Evolutionary conservation across 2,888 invertebrate genomes (phyloP).

Genomic region (Nomada ruficornis): DNA sequence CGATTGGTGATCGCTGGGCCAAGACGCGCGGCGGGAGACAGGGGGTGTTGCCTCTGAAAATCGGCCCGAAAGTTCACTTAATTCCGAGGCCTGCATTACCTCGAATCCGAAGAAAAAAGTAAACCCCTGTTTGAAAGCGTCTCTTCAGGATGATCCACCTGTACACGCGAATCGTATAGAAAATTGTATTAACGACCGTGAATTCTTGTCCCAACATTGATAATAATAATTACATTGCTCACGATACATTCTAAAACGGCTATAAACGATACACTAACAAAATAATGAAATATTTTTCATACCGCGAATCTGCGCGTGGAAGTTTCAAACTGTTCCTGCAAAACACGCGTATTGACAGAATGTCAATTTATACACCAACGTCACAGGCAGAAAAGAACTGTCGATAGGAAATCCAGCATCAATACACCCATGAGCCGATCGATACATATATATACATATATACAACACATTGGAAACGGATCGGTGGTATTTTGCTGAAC

Average conservation of each 20-base stretch:
- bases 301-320: not conserved
- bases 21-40: too few species aligned
- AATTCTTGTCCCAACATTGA: too few species aligned
- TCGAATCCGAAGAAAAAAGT: constrained; percentile 33
- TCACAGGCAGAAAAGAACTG: constrained; percentile 8
- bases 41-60: too few species aligned
- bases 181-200: not conserved
- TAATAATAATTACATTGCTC: too few species aligned
- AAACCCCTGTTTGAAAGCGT: constrained; percentile 16
- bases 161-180: not conserved
- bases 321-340: not conserved
- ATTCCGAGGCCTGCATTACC: too few species aligned
- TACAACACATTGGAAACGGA: too few species aligned
- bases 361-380: constrained; percentile 1
- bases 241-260: too few species aligned
- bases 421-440: not conserved
- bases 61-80: too few species aligned
- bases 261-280: too few species aligned
- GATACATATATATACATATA: not conserved
- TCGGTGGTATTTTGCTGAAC: not conserved
- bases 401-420: not conserved
- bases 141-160: constrained; percentile 27
- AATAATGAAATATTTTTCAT: not conserved
- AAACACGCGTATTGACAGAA: not conserved
- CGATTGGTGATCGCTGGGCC: too few species aligned